Evolutionary conservation across 1,140 invertebrate species (phyloP).

Genomic region (Achatina immaculata): DNA sequence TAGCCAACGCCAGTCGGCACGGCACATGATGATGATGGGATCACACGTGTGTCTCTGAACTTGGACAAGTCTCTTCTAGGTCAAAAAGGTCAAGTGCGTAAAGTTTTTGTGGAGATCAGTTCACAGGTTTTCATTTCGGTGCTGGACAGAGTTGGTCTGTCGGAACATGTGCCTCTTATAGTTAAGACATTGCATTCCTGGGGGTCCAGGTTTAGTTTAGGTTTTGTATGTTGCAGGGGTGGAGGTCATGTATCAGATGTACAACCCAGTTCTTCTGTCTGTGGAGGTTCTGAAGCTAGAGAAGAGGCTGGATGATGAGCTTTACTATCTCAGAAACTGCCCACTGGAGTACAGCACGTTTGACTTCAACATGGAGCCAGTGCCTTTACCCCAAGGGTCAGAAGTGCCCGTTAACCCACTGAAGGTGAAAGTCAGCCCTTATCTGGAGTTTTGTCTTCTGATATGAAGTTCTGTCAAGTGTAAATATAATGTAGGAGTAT

Average conservation of each 20-base stretch:
- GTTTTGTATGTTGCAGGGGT: conserved; percentile 79
- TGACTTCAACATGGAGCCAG: conserved; percentile 90
- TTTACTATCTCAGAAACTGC: conserved; percentile 94
- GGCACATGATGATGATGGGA: too few relatives aligned
- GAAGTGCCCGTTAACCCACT: conserved; percentile 88
- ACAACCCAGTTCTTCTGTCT: conserved; percentile 91
- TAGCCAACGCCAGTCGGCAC: too few relatives aligned
- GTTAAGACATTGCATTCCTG: too few relatives aligned
- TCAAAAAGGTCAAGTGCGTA: too few relatives aligned
- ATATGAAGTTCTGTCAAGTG: background rate
- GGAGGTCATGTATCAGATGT: conserved; percentile 91
- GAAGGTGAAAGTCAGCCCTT: conserved; percentile 75
- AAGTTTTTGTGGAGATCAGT: too few relatives aligned
- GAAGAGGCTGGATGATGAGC: conserved; percentile 90
- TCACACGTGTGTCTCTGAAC: too few relatives aligned
- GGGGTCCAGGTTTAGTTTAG: too few relatives aligned
- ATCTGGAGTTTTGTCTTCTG: background rate
- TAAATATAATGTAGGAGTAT: background rate
- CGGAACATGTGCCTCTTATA: too few relatives aligned
- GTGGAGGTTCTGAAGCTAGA: conserved; percentile 93
- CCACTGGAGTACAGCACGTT: conserved; percentile 93
- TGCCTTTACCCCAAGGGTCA: conserved; percentile 81
- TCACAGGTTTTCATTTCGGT: too few relatives aligned
- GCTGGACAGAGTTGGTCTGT: too few relatives aligned
- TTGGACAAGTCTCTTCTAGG: too few relatives aligned